Evolutionary conservation across 1,140 invertebrate species (phyloP).

Genomic region (Hycleus cichorii): DNA sequence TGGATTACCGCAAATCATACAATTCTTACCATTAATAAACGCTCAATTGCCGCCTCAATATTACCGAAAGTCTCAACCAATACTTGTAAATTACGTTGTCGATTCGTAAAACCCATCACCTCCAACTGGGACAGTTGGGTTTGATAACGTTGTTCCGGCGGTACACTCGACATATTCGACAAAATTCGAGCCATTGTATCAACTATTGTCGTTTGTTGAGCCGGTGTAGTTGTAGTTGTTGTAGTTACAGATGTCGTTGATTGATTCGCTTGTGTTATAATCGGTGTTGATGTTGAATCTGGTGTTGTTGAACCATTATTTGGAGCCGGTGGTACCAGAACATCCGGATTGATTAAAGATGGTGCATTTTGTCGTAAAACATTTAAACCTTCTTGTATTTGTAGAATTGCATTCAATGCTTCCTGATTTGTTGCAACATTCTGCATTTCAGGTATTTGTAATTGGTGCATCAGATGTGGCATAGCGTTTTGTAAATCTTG

Average conservation of each 20-base stretch:
- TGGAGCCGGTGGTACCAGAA: constrained; percentile 11
- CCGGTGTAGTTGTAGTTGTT: constrained; percentile 29
- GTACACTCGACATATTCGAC: constrained; percentile 51
- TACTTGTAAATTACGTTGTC: constrained; percentile 95
- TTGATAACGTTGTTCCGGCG: constrained; percentile 93
- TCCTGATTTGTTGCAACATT: constrained; percentile 82
- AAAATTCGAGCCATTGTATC: constrained; percentile 79
- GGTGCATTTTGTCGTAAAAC: constrained; percentile 80
- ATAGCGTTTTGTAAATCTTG: constrained; percentile 73
- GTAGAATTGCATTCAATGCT: constrained; percentile 84
- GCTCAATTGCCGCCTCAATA: constrained; percentile 92
- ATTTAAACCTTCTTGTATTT: constrained; percentile 91
- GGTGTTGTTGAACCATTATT: constrained; percentile 40
- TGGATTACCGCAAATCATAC: too few relatives aligned
- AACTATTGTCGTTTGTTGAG: background rate
- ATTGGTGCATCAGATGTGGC: constrained; percentile 77
- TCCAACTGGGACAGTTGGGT: constrained; percentile 90
- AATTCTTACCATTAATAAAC: constrained; percentile 51
- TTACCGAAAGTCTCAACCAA: constrained; percentile 92
- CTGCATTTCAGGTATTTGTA: constrained; percentile 90
- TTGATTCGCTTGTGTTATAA: background rate
- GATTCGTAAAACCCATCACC: constrained; percentile 95
- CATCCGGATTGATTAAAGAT: constrained; percentile 43
- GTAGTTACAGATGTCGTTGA: constrained; percentile 34
- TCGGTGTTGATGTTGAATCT: constrained; percentile 19